phyloP scores from a whole-genome alignment of 2,113 vertebrate species.

The Xenopus laevis region DNA sequence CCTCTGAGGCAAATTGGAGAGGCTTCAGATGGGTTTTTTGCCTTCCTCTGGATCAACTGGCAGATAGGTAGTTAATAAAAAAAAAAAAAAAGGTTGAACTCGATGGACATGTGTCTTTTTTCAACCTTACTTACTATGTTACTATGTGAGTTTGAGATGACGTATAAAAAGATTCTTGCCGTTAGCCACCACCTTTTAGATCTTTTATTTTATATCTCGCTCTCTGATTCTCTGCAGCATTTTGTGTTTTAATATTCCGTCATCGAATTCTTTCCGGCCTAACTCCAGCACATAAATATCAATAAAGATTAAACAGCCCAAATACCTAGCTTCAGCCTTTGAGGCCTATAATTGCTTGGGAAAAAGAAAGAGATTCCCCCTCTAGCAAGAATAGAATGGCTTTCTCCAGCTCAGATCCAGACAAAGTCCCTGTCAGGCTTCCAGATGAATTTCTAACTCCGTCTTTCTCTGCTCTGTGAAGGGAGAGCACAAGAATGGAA shows the following conservation, averaged over 20 bases:
- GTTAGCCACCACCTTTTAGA: not conserved
- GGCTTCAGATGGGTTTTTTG: too few species aligned
- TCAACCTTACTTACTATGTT: too few species aligned
- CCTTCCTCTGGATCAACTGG: too few species aligned
- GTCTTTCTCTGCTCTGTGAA: constrained; percentile 43
- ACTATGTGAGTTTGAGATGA: not conserved
- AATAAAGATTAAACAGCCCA: constrained; percentile 57
- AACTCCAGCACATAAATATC: constrained; percentile 60
- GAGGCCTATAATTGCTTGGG: constrained; percentile 58
- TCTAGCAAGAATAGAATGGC: constrained; percentile 54
- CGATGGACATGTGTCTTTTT: too few species aligned
- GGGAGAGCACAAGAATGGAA: constrained; percentile 35
- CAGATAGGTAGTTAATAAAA: too few species aligned
- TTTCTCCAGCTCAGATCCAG: constrained; percentile 49
- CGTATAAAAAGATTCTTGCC: not conserved
- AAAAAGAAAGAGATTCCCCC: constrained; percentile 57
- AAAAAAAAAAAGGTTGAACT: too few species aligned
- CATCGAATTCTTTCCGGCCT: constrained; percentile 56
- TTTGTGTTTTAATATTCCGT: constrained; percentile 57
- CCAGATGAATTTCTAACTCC: constrained; percentile 46
- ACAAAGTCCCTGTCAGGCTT: constrained; percentile 53
- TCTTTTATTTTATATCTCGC: not conserved
- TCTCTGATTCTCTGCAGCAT: constrained; percentile 46
- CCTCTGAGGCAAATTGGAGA: too few species aligned
- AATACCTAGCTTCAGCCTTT: constrained; percentile 57